Conservation (phyloP, 92 coral and sea anemone species). For the Zoanthus sansibaricus region DNA sequence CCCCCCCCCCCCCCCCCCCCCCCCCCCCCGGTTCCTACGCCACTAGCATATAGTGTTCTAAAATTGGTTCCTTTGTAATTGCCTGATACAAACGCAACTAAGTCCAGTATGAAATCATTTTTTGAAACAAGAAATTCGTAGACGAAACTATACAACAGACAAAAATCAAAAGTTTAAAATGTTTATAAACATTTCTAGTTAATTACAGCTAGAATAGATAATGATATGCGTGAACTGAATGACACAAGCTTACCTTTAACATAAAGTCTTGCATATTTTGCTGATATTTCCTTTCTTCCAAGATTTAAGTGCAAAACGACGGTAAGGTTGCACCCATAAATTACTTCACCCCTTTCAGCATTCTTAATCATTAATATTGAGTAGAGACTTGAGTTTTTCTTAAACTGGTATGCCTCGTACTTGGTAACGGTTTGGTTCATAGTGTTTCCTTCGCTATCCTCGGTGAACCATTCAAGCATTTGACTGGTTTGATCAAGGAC, state of each 20-base stretch:
- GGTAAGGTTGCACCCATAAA: slow-evolving; percentile 3
- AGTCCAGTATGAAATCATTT: no score
- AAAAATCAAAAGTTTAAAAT: no score
- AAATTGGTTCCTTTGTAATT: no score
- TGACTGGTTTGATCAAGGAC: not conserved
- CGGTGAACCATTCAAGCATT: slow-evolving; percentile 6
- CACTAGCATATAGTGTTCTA: no score
- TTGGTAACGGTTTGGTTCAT: slow-evolving; percentile 8
- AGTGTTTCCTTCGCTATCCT: not conserved
- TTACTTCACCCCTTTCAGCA: not conserved
- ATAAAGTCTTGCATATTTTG: not conserved
- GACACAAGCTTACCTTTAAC: slow-evolving; percentile 2
- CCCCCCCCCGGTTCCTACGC: no score
- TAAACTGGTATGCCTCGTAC: not conserved
- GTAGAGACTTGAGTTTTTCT: not conserved
- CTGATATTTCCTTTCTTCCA: not conserved
- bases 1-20: no score
- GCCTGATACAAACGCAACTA: no score
- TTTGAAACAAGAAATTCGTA: no score
- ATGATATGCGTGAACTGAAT: no score
- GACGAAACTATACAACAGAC: no score
- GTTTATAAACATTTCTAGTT: no score
- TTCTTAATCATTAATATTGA: slow-evolving; percentile 31
- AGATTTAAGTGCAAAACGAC: not conserved
- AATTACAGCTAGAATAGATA: no score